These are phyloP conservation scores for Cynopterus sphinx DNA, from an alignment of 2,797 vertebrate species.

Conservation along the genomic window DNA sequence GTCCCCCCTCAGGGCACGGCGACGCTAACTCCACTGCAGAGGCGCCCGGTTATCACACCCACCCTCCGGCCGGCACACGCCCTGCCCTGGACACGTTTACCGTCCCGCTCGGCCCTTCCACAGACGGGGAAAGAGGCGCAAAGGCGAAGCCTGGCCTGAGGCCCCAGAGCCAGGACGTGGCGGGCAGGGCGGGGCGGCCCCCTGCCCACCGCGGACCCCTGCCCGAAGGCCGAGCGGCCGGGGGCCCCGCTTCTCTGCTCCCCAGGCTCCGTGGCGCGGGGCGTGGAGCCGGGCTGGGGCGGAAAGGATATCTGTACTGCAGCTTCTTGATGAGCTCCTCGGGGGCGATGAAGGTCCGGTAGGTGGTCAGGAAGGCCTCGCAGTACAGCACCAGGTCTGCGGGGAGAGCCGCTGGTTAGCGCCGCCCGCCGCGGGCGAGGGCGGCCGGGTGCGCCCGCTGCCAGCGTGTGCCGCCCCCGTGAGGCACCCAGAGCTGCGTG, in stretches of 20 bases:
- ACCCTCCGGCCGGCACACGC: neutral
- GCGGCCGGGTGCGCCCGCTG: accelerated
- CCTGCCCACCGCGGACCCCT: neutral
- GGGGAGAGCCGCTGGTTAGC: neutral
- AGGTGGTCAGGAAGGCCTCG: constrained; percentile 98
- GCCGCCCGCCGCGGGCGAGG: neutral
- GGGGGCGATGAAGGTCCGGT: constrained; percentile 96
- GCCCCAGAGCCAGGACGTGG: accelerated
- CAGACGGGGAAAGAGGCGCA: neutral
- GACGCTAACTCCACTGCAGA: neutral
- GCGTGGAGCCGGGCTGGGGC: neutral
- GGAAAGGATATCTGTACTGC: constrained; percentile 99
- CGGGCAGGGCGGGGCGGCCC: accelerated
- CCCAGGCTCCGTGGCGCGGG: neutral
- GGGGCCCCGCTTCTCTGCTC: neutral
- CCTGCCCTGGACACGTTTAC: accelerated
- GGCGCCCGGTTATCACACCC: neutral
- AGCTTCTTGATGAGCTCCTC: constrained; percentile 99
- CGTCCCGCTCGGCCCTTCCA: neutral
- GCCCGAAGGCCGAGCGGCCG: neutral
- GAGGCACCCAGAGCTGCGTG: accelerated
- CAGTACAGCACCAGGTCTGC: constrained; percentile 98
- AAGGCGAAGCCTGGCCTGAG: neutral
- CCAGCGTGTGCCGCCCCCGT: accelerated
- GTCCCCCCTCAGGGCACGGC: neutral